These are phyloP conservation scores for Pterocles gutturalis DNA, from an alignment of 2,113 vertebrate genomes.

Conservation along the genomic window DNA sequence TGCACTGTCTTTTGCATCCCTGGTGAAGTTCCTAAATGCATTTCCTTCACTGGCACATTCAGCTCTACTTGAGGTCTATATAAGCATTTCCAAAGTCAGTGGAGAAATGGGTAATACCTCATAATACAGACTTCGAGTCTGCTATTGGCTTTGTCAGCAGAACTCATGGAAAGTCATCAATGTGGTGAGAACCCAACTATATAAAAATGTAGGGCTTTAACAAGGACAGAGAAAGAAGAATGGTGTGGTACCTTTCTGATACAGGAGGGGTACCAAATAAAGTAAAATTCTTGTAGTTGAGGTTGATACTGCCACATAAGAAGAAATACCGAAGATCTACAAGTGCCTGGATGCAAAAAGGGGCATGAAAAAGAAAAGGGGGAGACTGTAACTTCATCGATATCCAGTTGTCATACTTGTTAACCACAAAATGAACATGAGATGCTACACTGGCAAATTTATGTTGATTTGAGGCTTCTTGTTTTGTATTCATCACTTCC, in stretches of 20 bases:
- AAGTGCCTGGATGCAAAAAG: not conserved
- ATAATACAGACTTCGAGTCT: not conserved
- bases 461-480: not conserved
- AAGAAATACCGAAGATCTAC: not conserved
- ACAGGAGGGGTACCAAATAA: not conserved
- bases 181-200: not conserved
- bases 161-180: not conserved
- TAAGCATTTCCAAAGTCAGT: not conserved
- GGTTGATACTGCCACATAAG: not conserved
- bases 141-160: not conserved
- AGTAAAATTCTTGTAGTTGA: not conserved
- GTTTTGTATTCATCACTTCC: not conserved
- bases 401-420: not conserved
- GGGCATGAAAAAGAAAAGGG: not conserved
- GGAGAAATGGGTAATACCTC: not conserved
- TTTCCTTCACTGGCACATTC: not conserved
- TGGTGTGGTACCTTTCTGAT: not conserved
- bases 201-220: not conserved
- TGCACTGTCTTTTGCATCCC: not conserved
- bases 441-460: not conserved
- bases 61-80: not conserved
- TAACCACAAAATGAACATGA: not conserved
- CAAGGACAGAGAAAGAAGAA: not conserved
- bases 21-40: not conserved
- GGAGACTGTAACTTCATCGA: not conserved